Conservation (phyloP, 2,113 vertebrate genomes). For the Passer montanus region DNA sequence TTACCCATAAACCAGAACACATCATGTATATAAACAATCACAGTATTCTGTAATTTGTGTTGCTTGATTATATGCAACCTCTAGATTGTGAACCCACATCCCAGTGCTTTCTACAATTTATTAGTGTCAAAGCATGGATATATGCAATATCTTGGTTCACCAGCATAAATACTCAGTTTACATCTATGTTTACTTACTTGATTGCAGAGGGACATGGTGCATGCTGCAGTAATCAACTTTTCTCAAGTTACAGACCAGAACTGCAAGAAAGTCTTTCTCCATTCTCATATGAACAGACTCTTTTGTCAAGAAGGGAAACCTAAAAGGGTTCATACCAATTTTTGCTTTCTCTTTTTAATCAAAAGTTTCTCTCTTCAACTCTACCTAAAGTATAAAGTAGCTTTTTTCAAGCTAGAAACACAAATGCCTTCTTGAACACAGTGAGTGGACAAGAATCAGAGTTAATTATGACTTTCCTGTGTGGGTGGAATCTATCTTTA, state of each 20-base stretch:
- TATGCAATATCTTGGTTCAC: not conserved
- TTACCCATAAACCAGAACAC: not conserved
- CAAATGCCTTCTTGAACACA: not conserved
- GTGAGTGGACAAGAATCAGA: not conserved
- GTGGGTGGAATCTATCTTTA: not conserved
- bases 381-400: not conserved
- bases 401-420: not conserved
- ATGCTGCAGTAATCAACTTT: not conserved
- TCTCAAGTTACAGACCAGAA: not conserved
- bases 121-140: not conserved
- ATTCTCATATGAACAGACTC: not conserved
- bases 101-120: not conserved
- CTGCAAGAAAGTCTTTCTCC: not conserved
- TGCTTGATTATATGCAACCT: not conserved
- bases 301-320: not conserved
- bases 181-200: not conserved
- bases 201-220: not conserved
- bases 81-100: not conserved
- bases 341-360: not conserved
- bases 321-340: not conserved
- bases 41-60: not conserved
- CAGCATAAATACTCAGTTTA: not conserved
- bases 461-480: not conserved
- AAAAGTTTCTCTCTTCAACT: not conserved
- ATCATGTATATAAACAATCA: not conserved